Conservation (phyloP, 2,888 invertebrate species). For the Archips xylosteana region DNA sequence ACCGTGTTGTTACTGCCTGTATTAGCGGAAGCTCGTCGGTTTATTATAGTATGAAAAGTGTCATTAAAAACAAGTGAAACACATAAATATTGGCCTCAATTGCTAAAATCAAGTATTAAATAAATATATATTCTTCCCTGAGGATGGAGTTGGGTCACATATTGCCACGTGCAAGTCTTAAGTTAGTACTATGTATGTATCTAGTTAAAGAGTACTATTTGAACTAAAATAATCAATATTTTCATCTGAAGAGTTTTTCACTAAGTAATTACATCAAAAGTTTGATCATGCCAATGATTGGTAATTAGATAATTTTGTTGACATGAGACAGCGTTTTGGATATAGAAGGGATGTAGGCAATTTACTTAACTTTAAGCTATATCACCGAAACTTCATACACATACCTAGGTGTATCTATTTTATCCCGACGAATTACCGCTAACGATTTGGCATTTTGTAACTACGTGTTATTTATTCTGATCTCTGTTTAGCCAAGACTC, state of each 20-base stretch:
- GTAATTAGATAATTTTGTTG: no score
- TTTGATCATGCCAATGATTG: no score
- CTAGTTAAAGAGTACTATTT: no score
- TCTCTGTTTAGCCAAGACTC: slow-evolving; percentile 1
- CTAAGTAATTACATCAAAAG: no score
- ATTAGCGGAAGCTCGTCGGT: no score
- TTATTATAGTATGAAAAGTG: not conserved
- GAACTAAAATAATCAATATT: no score
- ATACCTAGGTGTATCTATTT: not conserved
- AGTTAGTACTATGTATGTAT: not conserved
- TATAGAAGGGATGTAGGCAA: no score
- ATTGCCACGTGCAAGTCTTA: not conserved
- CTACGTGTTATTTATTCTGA: not conserved
- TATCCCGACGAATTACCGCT: slow-evolving; percentile 1
- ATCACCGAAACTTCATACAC: not conserved
- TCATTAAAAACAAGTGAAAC: not conserved
- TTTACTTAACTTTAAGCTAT: not conserved
- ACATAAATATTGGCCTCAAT: not conserved
- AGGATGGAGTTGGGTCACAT: not conserved
- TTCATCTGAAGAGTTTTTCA: no score
- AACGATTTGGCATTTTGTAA: not conserved
- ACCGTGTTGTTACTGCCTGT: not conserved
- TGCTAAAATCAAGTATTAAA: not conserved
- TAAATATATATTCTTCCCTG: not conserved
- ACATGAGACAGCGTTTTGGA: no score